Conservation (phyloP, 2,888 invertebrate genomes). For the Neocrepidodera transversa region DNA sequence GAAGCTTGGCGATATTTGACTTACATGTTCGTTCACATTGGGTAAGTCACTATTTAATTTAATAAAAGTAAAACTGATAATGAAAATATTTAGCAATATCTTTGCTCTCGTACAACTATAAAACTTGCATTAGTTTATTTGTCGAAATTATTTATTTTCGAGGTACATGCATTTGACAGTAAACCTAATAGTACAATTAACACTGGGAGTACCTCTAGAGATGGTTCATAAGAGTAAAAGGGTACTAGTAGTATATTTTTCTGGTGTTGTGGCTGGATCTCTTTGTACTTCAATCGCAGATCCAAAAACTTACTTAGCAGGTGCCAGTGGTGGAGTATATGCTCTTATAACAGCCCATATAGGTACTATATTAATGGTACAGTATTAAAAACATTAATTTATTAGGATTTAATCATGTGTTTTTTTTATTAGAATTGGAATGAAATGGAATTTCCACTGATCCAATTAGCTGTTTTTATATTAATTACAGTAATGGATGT, state of each 20-base stretch:
- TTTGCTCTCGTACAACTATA: too few species aligned
- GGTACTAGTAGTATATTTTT: conserved; percentile 81
- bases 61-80: too few species aligned
- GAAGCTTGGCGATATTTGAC: conserved; percentile 94
- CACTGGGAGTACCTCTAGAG: conserved; percentile 93
- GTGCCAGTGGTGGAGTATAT: conserved; percentile 74
- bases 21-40: conserved; percentile 97
- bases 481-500: conserved; percentile 82
- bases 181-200: conserved; percentile 89
- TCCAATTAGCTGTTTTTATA: conserved; percentile 82
- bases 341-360: conserved; percentile 90
- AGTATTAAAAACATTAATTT: too few species aligned
- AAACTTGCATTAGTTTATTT: too few species aligned
- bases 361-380: conserved; percentile 87
- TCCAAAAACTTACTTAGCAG: conserved; percentile 82
- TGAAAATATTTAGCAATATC: too few species aligned
- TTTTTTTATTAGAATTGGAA: conserved; percentile 80
- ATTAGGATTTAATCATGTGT: too few species aligned
- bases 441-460: conserved; percentile 92
- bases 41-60: conserved; percentile 69
- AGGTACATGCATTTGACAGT: conserved; percentile 87
- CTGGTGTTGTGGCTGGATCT: conserved; percentile 86
- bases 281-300: conserved; percentile 82
- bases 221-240: conserved; percentile 97
- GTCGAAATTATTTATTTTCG: conserved; percentile 42